These are phyloP conservation scores for Dromas ardeola DNA, from an alignment of 2,113 vertebrate species.

Conservation along the genomic window DNA sequence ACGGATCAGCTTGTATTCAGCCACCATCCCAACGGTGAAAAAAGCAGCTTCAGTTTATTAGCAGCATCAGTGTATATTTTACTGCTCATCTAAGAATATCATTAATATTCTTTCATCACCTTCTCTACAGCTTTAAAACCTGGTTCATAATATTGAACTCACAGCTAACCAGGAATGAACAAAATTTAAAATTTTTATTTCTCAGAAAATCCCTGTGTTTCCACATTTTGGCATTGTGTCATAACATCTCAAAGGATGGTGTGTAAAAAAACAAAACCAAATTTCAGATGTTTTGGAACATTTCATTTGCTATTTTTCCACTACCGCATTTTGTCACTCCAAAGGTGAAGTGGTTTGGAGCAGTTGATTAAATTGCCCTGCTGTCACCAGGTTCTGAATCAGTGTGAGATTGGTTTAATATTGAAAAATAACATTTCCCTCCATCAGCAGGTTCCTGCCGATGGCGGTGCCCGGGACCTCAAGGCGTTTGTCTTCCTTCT, in stretches of 20 bases:
- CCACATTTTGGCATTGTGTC: background rate
- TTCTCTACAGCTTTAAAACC: conserved; percentile 10
- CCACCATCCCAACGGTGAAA: background rate
- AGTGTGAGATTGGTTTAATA: background rate
- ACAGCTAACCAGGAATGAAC: background rate
- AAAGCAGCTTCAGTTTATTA: conserved; percentile 25
- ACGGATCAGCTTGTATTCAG: background rate
- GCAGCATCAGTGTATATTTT: background rate
- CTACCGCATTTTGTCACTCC: background rate
- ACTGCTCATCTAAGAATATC: background rate
- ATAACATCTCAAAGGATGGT: background rate
- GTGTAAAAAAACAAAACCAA: background rate
- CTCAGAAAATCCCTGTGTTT: background rate
- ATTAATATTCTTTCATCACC: conserved; percentile 50
- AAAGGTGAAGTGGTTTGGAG: conserved; percentile 27
- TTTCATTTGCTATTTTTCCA: background rate
- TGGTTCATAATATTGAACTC: background rate
- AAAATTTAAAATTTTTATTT: background rate
- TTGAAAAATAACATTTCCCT: conserved; percentile 6
- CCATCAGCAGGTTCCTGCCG: background rate
- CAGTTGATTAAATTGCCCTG: background rate
- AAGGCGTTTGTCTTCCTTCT: accelerated
- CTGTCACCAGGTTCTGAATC: background rate
- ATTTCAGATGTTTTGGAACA: background rate
- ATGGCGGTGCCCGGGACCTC: background rate